These are phyloP conservation scores for Emys orbicularis DNA, from an alignment of 2,797 vertebrate genomes.

Conservation along the genomic window DNA sequence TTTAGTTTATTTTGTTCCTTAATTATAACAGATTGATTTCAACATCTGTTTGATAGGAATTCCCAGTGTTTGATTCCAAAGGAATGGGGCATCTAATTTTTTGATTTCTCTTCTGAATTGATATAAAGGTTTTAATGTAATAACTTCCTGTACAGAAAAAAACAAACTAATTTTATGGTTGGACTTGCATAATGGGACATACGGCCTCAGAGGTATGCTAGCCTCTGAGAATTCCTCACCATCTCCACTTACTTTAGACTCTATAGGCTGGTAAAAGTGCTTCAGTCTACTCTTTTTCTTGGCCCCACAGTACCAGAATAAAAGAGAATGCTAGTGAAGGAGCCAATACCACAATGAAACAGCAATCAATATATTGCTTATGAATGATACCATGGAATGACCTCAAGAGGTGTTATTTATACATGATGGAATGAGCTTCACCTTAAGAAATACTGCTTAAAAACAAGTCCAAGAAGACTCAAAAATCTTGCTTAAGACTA, in stretches of 20 bases:
- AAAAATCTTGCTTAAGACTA: background rate
- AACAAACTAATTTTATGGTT: background rate
- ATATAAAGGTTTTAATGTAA: background rate
- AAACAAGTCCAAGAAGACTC: background rate
- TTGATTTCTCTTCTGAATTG: background rate
- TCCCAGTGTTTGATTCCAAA: background rate
- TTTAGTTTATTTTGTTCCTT: slow-evolving; percentile 32
- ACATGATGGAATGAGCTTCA: background rate
- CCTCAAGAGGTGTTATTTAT: background rate
- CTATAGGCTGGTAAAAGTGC: background rate
- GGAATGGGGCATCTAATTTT: background rate
- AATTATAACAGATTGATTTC: background rate
- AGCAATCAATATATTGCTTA: background rate
- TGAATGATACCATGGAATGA: background rate
- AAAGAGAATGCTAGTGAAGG: background rate
- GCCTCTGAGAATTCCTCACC: background rate
- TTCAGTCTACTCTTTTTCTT: background rate
- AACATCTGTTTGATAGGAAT: background rate
- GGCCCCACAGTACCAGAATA: background rate
- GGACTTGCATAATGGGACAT: background rate
- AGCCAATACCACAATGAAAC: background rate
- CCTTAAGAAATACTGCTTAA: background rate
- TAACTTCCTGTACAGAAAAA: background rate
- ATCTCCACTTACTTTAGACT: background rate
- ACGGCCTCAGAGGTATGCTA: background rate